phyloP scores from a whole-genome alignment of 2,113 vertebrate genomes.

The Osmerus mordax region DNA sequence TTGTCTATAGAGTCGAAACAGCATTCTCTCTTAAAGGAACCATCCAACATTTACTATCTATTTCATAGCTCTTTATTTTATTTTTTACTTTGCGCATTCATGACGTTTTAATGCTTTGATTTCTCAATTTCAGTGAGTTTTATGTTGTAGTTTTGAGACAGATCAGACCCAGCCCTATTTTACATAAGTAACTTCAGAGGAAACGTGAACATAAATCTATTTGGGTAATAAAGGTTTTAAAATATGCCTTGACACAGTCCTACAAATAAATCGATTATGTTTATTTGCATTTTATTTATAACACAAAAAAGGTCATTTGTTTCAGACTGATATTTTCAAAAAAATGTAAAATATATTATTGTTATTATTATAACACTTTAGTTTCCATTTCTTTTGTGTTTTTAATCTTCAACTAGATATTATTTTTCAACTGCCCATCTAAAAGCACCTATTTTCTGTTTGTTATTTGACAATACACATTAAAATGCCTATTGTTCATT shows the following conservation, averaged over 20 bases:
- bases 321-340: not conserved
- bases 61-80: not conserved
- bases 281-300: not conserved
- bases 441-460: not conserved
- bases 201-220: no score
- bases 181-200: not conserved
- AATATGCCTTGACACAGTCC: not conserved
- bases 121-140: no score
- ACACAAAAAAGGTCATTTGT: not conserved
- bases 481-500: slow-evolving; percentile 51
- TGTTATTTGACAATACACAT: not conserved
- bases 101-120: no score
- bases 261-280: slow-evolving; percentile 6
- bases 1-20: slow-evolving; percentile 22
- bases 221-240: not conserved
- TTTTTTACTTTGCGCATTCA: no score
- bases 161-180: not conserved
- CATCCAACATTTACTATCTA: not conserved
- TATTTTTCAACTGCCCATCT: no score
- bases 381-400: no score
- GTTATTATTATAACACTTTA: no score
- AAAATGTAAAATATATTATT: not conserved
- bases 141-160: no score
- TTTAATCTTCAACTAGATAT: no score
- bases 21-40: slow-evolving; percentile 64